Conservation (phyloP, 2,888 invertebrate species). For the Tortricodes alternella region DNA sequence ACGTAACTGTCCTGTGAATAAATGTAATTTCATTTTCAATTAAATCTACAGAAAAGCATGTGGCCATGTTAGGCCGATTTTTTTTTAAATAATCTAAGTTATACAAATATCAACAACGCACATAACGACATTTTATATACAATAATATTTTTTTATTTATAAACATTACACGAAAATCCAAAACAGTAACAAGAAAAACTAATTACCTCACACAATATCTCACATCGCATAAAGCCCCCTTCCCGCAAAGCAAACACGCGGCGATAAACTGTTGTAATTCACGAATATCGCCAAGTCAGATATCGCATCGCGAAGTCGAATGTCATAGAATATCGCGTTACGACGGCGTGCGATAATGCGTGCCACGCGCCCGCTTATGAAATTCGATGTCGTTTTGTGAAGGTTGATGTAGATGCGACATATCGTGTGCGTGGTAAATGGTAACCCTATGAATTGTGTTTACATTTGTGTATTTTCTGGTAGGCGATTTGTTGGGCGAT, state of each 20-base stretch:
- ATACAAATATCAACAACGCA: too few species aligned
- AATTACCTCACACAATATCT: slow-evolving; percentile 48
- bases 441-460: not conserved
- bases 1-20: too few species aligned
- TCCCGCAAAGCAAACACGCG: slow-evolving; percentile 45
- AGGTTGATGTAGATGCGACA: slow-evolving; percentile 40
- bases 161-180: slow-evolving; percentile 8
- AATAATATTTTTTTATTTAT: too few species aligned
- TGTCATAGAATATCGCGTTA: slow-evolving; percentile 52
- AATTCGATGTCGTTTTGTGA: slow-evolving; percentile 59
- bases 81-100: too few species aligned
- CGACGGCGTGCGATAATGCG: slow-evolving; percentile 72
- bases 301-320: slow-evolving; percentile 8
- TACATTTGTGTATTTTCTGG: too few species aligned
- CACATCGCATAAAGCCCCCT: slow-evolving; percentile 46
- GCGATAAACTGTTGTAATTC: slow-evolving; percentile 79
- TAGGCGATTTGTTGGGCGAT: too few species aligned
- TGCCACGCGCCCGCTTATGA: slow-evolving; percentile 75
- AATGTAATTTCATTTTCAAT: too few species aligned
- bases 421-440: not conserved
- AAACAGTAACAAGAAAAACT: slow-evolving; percentile 38
- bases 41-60: too few species aligned
- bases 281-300: slow-evolving; percentile 36
- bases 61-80: too few species aligned
- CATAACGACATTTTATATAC: too few species aligned